A percentile compares a stretch with the other conserved stretches of the same genome.
phyloP scores from a whole-genome alignment of 2,797 vertebrate species.

The Limnodromus scolopaceus region DNA sequence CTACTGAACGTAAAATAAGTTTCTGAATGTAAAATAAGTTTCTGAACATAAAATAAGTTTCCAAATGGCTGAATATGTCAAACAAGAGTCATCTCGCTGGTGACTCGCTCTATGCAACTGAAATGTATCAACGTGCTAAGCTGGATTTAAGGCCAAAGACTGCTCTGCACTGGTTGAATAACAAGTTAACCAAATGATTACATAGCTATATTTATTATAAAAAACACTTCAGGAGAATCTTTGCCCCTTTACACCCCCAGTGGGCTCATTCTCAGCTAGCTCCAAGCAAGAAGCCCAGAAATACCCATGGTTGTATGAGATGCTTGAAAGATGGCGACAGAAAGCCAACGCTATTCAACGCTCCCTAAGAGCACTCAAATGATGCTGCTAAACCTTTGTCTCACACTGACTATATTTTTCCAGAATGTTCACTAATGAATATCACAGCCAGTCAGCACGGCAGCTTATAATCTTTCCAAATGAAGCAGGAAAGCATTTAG shows the following conservation, averaged over 20 bases:
- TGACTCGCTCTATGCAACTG: constrained; percentile 12
- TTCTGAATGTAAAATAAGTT: constrained; percentile 55
- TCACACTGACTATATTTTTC: background rate
- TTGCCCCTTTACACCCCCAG: background rate
- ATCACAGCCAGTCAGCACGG: background rate
- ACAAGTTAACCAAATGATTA: constrained; percentile 37
- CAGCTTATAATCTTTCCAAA: constrained; percentile 1
- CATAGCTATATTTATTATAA: background rate
- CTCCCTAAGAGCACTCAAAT: background rate
- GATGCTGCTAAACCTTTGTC: background rate
- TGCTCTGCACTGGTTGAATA: constrained; percentile 17
- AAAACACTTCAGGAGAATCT: background rate
- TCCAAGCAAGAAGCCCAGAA: background rate
- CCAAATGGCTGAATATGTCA: constrained; percentile 67
- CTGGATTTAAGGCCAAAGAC: constrained; percentile 50
- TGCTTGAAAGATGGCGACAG: background rate
- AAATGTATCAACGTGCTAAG: constrained; percentile 37
- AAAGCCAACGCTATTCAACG: background rate
- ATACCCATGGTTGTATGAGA: background rate
- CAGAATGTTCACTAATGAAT: background rate
- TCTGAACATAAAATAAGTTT: constrained; percentile 54
- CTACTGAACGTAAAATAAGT: constrained; percentile 39
- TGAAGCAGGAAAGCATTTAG: background rate
- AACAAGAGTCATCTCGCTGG: background rate
- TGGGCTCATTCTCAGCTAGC: background rate